phyloP scores from a whole-genome alignment of 2,888 invertebrate species.

The Drosophila pseudotalamancana region DNA sequence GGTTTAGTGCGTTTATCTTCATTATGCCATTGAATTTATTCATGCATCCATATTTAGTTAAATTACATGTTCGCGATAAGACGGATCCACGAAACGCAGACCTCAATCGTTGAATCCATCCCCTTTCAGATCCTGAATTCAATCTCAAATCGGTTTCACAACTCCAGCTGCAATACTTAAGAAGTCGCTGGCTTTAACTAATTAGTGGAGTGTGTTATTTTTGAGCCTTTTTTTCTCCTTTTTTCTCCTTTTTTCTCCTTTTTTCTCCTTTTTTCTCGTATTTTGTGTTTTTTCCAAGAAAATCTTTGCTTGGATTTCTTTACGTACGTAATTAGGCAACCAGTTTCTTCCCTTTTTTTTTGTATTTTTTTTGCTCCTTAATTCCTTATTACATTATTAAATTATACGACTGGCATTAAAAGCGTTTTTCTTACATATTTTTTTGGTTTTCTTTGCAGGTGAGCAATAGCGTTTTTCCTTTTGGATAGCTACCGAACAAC shows the following conservation, averaged over 20 bases:
- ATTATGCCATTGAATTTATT: conserved; percentile 75
- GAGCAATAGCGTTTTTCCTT: conserved; percentile 47
- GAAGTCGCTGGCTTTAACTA: conserved; percentile 50
- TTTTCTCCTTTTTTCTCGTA: too few species aligned
- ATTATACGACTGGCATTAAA: conserved; percentile 37
- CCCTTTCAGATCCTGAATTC: background rate
- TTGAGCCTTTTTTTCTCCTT: conserved; percentile 12
- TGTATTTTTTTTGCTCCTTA: background rate
- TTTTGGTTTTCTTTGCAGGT: conserved; percentile 59
- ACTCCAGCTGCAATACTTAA: conserved; percentile 20
- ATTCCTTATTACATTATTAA: conserved; percentile 39
- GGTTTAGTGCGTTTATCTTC: conserved; percentile 65
- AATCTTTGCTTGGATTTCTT: conserved; percentile 22
- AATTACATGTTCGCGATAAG: conserved; percentile 73
- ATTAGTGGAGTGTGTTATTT: conserved; percentile 62
- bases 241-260: background rate
- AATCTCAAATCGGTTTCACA: background rate
- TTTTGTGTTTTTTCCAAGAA: conserved; percentile 46
- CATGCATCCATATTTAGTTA: conserved; percentile 73
- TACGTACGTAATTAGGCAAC: conserved; percentile 54
- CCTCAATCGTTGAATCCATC: background rate
- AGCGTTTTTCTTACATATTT: conserved; percentile 16
- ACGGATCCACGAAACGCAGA: background rate
- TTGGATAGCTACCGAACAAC: conserved; percentile 26
- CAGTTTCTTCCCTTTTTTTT: conserved; percentile 3